Evolutionary conservation across 1,140 invertebrate species (phyloP), one percentile per base, ranked within the genome.

Genomic region (Nymphalis io): DNA sequence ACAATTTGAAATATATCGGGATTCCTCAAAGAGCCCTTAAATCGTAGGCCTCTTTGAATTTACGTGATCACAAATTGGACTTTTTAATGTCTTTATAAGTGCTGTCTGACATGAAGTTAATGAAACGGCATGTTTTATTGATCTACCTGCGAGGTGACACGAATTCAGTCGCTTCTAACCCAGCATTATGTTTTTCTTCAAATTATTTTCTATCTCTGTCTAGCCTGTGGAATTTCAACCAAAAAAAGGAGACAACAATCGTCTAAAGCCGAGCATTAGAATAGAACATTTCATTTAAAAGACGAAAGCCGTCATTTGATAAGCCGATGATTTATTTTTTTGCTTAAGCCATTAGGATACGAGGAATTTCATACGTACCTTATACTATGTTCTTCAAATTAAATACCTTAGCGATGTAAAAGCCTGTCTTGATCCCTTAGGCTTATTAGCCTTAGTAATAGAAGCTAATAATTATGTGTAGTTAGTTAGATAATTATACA

Each of bases 71-170:
- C 79, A 76, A 81, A 76, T 83, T 75, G 79, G 76, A 76, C 67
- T 76, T 84, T 88, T 87, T 90, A 91, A 91, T 91, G 89, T 88
- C 89, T 91, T 90, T 91, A 91, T 91, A 91, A 91, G 88, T 90
- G 89, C 83, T 85, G 79, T 82, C 83, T 76, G 74, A 84, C 86
- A 83, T 79, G 83, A 84, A 83, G 79, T 78, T 91, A 90, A 91
- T 91, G 88, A 91, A 91, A 91, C 79, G 79, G 76, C 80, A 80
- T 70, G 75, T 85, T 90, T 90, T 91, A 91, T 90, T 88, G 87
- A 87, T 91, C 87, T 91, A 91, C 89, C 89, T 91, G 89, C 80
- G 76, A 83, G 80, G 77, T 88, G 86, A 85, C 83, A 88, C 83
- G 78, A 81, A 87, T 81, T 76, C 76, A 70, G 78, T 70, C 75